Conservation (phyloP, 2,888 invertebrate genomes). For the Hemicrepidius hirtus region DNA sequence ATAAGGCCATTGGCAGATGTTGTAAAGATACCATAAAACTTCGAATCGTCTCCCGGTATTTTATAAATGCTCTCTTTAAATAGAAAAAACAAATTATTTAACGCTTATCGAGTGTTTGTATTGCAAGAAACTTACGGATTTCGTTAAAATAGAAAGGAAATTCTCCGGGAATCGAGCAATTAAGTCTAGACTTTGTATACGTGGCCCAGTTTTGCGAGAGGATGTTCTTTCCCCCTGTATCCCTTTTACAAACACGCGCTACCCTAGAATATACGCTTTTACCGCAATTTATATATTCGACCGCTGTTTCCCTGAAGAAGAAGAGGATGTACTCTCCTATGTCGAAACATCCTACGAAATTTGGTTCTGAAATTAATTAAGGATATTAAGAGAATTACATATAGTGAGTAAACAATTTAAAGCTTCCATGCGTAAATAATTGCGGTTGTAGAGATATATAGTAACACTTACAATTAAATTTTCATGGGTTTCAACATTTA, state of each 20-base stretch:
- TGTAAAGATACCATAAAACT: slow-evolving; percentile 97
- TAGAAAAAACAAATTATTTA: slow-evolving; percentile 16
- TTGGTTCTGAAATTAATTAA: slow-evolving; percentile 86
- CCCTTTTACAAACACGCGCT: slow-evolving; percentile 96
- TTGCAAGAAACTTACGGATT: slow-evolving; percentile 83
- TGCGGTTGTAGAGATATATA: neutral
- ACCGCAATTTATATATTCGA: slow-evolving; percentile 96
- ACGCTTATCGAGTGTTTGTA: neutral
- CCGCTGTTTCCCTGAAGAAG: slow-evolving; percentile 98
- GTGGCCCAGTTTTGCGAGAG: slow-evolving; percentile 97
- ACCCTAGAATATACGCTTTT: slow-evolving; percentile 97
- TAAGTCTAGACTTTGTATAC: slow-evolving; percentile 93
- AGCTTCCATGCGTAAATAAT: neutral
- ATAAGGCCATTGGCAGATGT: slow-evolving; percentile 96
- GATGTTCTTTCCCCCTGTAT: slow-evolving; percentile 95
- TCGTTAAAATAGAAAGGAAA: slow-evolving; percentile 99
- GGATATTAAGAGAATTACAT: neutral
- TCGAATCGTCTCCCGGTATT: slow-evolving; percentile 90
- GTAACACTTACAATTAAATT: too few species aligned
- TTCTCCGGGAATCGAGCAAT: slow-evolving; percentile 97
- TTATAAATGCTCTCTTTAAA: slow-evolving; percentile 94
- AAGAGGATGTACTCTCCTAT: slow-evolving; percentile 96
- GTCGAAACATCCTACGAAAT: slow-evolving; percentile 97
- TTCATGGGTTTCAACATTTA: too few species aligned
- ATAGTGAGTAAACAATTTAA: neutral